Base-by-base conservation (phyloP, 2,113 vertebrate genomes). In the Pseudopodoces humilis region DNA sequence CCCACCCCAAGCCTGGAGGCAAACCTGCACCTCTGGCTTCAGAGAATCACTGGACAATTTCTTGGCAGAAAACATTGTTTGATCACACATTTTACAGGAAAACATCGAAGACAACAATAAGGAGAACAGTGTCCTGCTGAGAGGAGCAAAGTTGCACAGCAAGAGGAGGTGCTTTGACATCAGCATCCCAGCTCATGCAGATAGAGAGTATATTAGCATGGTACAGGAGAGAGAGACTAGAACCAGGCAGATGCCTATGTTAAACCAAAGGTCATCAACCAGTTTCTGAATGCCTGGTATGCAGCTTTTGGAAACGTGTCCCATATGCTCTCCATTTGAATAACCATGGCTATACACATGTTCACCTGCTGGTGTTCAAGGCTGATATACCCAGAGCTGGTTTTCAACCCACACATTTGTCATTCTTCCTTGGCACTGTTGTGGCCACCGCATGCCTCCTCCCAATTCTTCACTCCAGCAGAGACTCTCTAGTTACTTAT, bases 401-500 rank as follows among this genome's bases (percentile, higher is more conserved):
- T 83, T 83, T 83, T 83, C 80, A 93, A 8, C 23, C 25, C 62
- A 49, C 30, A 19, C 27, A 16, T 59, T 60, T 0, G 0, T 59
- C 50, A 59, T 63, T 67, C 71, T 58, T 80, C 60, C 70, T 86
- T 62, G 52, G 86, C 69, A 65, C 46, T 55, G 43, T 7, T 33
- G 3, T 39, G 35, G 39, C 33, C 80, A 79, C 25, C 2, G 1
- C 2, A 1, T 47, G 37, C 62, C 80, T 88, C 65, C 55, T 83
- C 58, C 39, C 31, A 47, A 1, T 64, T 93, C 85, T 62, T 63
- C 76, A 71, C 46, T 56, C 65, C 69, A 84, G 80, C 69, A 94
- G 83, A 84, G 72, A 71, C 80, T 90, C 79, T 83, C 65, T 12
- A 62, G 85, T 90, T 93, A 96, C 83, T 96, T 96, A 97, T 95